phyloP scores from a whole-genome alignment of 1,140 invertebrate genomes.

The Cydia amplana region DNA sequence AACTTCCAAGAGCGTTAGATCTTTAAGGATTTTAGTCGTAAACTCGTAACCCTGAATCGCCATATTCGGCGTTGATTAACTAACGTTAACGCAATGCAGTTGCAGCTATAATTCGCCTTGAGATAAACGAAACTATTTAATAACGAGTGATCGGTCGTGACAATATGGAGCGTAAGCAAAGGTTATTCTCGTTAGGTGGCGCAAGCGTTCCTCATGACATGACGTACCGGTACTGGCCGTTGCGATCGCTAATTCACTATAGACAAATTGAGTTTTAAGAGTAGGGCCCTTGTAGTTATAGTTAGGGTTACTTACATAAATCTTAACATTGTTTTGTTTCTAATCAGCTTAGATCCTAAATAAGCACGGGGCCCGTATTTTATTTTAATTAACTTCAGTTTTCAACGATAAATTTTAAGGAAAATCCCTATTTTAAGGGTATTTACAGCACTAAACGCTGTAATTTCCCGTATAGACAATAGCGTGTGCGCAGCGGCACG shows the following conservation, averaged over 20 bases:
- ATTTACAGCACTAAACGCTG: neutral
- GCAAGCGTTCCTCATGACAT: conserved; percentile 47
- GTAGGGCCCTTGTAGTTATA: neutral
- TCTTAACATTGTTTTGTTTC: neutral
- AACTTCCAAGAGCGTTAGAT: conserved; percentile 14
- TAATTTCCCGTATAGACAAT: conserved; percentile 5
- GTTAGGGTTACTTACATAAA: neutral
- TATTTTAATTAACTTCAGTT: no score
- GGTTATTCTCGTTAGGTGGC: conserved; percentile 75
- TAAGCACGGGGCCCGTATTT: neutral
- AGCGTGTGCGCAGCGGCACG: conserved; percentile 43
- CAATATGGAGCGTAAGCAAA: conserved; percentile 72
- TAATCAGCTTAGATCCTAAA: neutral
- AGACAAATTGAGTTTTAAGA: conserved; percentile 4
- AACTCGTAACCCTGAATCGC: conserved; percentile 30
- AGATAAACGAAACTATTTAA: conserved; percentile 70
- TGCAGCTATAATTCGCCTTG: conserved; percentile 53
- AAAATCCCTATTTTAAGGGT: neutral
- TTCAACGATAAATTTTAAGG: neutral
- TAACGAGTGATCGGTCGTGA: conserved; percentile 68
- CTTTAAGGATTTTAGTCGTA: conserved; percentile 22
- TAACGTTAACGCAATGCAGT: conserved; percentile 47
- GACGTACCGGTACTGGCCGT: conserved; percentile 8
- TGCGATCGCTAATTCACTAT: conserved; percentile 19
- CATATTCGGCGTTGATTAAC: conserved; percentile 37